A percentile compares a stretch with the other conserved stretches of the same genome.
Evolutionary conservation across 2,113 vertebrate genomes (phyloP).

Genomic region (Stegastes partitus): DNA sequence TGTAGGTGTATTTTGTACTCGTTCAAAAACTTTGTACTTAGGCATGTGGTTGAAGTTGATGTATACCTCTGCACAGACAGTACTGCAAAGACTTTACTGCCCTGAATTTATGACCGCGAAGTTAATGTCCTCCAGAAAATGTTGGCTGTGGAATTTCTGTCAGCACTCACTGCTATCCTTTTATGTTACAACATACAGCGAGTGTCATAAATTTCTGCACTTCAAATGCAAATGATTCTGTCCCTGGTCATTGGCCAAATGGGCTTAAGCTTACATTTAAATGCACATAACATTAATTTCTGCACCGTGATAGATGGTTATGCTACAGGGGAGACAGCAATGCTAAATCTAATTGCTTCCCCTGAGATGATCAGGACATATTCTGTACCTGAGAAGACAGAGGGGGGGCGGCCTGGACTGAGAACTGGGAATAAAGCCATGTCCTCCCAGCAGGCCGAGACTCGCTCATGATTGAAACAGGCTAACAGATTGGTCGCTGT

Average conservation of each 20-base stretch:
- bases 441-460: slow-evolving; percentile 34
- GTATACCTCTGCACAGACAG: neutral
- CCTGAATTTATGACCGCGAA: slow-evolving; percentile 23
- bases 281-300: slow-evolving; percentile 57
- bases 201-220: slow-evolving; percentile 5
- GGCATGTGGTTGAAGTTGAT: slow-evolving; percentile 43
- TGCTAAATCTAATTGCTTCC: slow-evolving; percentile 62
- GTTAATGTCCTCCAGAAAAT: slow-evolving; percentile 18
- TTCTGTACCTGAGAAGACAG: slow-evolving; percentile 52
- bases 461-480: slow-evolving; percentile 14
- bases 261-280: slow-evolving; percentile 46
- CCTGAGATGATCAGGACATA: slow-evolving; percentile 57
- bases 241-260: slow-evolving; percentile 44
- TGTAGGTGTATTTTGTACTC: neutral
- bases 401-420: slow-evolving; percentile 11
- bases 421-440: slow-evolving; percentile 50
- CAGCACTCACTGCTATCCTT: neutral
- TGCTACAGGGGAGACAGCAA: slow-evolving; percentile 36
- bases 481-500: slow-evolving; percentile 22
- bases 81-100: slow-evolving; percentile 1
- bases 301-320: slow-evolving; percentile 47
- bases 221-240: slow-evolving; percentile 36
- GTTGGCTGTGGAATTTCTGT: slow-evolving; percentile 1
- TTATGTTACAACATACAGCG: slow-evolving; percentile 2
- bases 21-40: slow-evolving; percentile 13